phyloP scores from a whole-genome alignment of 2,888 invertebrate species.

The Coelopa pilipes region DNA sequence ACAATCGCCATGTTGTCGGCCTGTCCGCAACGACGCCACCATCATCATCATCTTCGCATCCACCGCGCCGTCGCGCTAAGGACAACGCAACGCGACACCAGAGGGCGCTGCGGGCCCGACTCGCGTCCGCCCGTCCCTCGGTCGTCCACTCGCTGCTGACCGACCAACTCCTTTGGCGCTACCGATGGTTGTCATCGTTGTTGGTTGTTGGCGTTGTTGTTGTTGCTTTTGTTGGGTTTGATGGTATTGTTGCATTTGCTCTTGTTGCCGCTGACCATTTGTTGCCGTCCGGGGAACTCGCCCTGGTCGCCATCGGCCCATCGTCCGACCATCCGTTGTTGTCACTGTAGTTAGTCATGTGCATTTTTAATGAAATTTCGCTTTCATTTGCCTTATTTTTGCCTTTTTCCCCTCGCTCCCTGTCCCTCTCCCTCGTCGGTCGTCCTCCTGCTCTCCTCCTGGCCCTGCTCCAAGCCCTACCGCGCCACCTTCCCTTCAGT shows the following conservation, averaged over 20 bases:
- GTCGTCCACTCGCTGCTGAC: not conserved
- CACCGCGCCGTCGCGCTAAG: not conserved
- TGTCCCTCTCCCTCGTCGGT: not conserved
- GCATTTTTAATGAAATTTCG: conserved; percentile 36
- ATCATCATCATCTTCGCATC: not conserved
- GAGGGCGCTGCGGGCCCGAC: not conserved
- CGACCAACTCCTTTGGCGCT: not conserved
- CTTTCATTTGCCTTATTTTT: conserved; percentile 28
- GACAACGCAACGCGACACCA: conserved; percentile 2
- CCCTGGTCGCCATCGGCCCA: not conserved
- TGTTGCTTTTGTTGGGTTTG: not conserved
- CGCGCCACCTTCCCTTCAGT: no score
- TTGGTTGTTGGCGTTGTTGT: not conserved
- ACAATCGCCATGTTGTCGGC: conserved; percentile 2
- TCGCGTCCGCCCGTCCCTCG: not conserved
- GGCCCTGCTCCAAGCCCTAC: no score
- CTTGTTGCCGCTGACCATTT: not conserved
- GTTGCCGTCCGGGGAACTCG: not conserved
- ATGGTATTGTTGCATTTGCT: not conserved
- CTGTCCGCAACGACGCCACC: conserved; percentile 8
- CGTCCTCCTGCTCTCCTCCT: not conserved
- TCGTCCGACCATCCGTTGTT: not conserved
- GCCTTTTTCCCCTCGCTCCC: no score
- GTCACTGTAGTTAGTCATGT: conserved; percentile 28
- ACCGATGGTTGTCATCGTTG: not conserved